These are phyloP conservation scores for Anser brachyrhynchus DNA, from an alignment of 2,113 vertebrate genomes.

Conservation along the genomic window DNA sequence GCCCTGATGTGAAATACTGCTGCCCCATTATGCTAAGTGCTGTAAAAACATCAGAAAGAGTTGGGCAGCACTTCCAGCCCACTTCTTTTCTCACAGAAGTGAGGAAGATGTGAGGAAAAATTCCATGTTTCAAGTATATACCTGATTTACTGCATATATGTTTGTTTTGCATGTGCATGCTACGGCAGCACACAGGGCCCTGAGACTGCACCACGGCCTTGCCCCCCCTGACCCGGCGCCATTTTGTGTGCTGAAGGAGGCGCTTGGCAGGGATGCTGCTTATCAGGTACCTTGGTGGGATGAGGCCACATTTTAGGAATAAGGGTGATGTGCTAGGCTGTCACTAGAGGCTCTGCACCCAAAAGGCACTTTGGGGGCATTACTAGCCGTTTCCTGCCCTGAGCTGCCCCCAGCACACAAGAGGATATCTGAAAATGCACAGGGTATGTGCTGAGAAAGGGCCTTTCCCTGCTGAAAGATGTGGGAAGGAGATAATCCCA, in stretches of 20 bases:
- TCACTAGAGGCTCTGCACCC: background rate
- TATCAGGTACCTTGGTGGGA: background rate
- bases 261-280: background rate
- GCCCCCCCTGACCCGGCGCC: too few relatives aligned
- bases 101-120: background rate
- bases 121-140: background rate
- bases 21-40: background rate
- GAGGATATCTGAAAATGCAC: background rate
- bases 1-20: background rate
- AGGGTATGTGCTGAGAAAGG: background rate
- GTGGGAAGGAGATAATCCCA: background rate
- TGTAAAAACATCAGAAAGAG: background rate
- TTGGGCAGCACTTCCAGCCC: background rate
- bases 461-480: background rate
- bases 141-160: fast-evolving
- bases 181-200: fast-evolving
- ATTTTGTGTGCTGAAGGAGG: background rate
- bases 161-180: fast-evolving
- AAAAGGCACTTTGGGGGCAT: too few relatives aligned
- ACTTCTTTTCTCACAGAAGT: background rate
- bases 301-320: background rate
- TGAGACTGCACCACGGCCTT: fast-evolving
- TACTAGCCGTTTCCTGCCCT: background rate
- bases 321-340: fast-evolving
- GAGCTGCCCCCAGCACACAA: fast-evolving